phyloP scores from a whole-genome alignment of 1,140 invertebrate species.

The Listronotus oregonensis region DNA sequence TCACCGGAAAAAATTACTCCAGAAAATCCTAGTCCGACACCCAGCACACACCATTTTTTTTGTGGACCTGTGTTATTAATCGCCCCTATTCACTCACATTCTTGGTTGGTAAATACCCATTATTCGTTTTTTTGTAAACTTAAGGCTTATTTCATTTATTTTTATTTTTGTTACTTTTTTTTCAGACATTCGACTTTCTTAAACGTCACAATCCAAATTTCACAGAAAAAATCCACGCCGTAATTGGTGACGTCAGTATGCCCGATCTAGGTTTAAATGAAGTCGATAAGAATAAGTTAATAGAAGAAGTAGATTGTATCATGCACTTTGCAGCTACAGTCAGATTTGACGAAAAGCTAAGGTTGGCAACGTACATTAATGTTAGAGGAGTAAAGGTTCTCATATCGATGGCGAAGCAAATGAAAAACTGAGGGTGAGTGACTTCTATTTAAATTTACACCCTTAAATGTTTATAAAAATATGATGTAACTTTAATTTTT shows the following conservation, averaged over 20 bases:
- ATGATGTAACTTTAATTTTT: no score
- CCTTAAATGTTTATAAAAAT: no score
- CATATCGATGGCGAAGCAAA: conserved; percentile 67
- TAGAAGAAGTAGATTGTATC: conserved; percentile 61
- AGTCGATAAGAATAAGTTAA: conserved; percentile 62
- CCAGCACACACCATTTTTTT: no score
- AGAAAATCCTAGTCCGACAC: no score
- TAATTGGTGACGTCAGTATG: conserved; percentile 67
- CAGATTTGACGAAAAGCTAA: conserved; percentile 71
- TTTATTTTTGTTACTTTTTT: no score
- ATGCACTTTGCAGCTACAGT: conserved; percentile 73
- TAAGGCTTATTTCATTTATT: no score
- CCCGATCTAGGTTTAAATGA: conserved; percentile 66
- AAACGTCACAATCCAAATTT: conserved; percentile 61
- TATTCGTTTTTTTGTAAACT: no score
- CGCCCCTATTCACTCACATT: no score
- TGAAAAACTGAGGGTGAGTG: conserved; percentile 56
- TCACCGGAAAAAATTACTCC: no score
- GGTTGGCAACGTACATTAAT: conserved; percentile 69
- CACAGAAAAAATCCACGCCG: conserved; percentile 64
- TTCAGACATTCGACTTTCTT: conserved; percentile 43
- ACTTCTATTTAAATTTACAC: no score
- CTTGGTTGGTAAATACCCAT: no score
- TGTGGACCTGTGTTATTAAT: no score
- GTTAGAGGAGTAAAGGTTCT: conserved; percentile 69